Base-by-base conservation (phyloP, 1,140 invertebrate species). In the Bombus vancouverensis region DNA sequence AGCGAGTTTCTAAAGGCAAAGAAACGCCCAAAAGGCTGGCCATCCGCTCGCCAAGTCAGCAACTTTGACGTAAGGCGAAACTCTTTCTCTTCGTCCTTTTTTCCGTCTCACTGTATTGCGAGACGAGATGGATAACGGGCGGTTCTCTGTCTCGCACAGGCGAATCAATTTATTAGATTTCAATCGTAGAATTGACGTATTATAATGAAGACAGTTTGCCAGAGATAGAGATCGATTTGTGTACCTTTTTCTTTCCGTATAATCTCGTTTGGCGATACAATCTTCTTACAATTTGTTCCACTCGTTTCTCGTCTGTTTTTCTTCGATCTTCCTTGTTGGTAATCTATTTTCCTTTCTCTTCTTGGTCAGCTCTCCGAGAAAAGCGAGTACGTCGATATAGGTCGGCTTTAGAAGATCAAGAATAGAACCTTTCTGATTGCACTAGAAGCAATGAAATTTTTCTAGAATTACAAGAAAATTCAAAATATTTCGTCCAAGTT, bases 211-310 rank as follows among this genome's bases (percentile, higher is more conserved):
- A 68, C 18, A 68, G 32, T 68, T 34, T 34, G 32, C 32, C 18
- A 68, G 66, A 22, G 32, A 22, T 18, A 22, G 22, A 70, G 22
- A 70, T 39, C 37, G 22, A 39, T 70, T 37, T 25, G 34, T 76
- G 9, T 62, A 10, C 28, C 13, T n/a, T 15, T 32, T 12, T 65
- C 42, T 13, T 78, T 78, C 3, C 34, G n/a, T 18, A 28, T 28
- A 65, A 78, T 39, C 10, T 78, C 28, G 28, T 78, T 65, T 32
- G 57, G 8, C 75, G n/a, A 65, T 66, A 32, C 57, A 78, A 78
- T 78, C 57, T 62, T 65, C 37, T 62, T 32, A 32, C 75, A 37
- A 59, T 62, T 62, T 39, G 75, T 42, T 32, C 57, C 57, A 18
- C 37, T 62, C 28, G 28, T 62, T 42, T 62, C 75, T 75, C 28